phyloP scores from a whole-genome alignment of 2,888 invertebrate genomes.

The Hypercompe scribonia region DNA sequence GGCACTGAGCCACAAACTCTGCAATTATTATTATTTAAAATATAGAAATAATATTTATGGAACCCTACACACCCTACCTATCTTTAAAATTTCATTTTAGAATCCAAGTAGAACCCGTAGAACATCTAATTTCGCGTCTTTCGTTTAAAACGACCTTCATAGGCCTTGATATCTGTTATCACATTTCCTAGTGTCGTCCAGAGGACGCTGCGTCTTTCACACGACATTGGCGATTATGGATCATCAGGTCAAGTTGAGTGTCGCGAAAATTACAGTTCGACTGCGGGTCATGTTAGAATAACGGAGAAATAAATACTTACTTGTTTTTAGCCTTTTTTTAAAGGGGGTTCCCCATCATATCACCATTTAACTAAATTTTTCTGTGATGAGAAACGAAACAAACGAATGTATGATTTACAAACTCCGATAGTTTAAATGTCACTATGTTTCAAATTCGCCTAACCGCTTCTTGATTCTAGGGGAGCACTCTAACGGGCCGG shows the following conservation, averaged over 20 bases:
- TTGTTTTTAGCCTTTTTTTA: no score
- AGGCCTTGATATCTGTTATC: conserved; percentile 42
- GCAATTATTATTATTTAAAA: no score
- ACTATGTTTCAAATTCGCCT: no score
- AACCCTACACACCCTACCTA: not conserved
- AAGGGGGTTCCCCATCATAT: no score
- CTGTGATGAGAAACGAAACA: no score
- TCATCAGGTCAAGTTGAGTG: conserved; percentile 26
- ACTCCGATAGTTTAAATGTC: no score
- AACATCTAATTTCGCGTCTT: not conserved
- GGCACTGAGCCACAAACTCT: no score
- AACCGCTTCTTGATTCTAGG: no score
- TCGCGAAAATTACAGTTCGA: not conserved
- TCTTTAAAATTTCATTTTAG: not conserved
- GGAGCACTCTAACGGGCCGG: no score
- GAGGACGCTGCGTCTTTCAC: conserved; percentile 63
- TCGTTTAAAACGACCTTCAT: conserved; percentile 38
- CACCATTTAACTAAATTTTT: no score
- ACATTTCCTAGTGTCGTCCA: conserved; percentile 49
- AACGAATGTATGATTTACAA: no score
- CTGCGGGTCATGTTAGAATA: not conserved
- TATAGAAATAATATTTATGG: not conserved
- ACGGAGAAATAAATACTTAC: not conserved
- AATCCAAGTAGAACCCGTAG: not conserved
- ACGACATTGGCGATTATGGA: conserved; percentile 59